Evolutionary conservation across 2,797 vertebrate genomes (phyloP).

Genomic region (Varecia variegata): DNA sequence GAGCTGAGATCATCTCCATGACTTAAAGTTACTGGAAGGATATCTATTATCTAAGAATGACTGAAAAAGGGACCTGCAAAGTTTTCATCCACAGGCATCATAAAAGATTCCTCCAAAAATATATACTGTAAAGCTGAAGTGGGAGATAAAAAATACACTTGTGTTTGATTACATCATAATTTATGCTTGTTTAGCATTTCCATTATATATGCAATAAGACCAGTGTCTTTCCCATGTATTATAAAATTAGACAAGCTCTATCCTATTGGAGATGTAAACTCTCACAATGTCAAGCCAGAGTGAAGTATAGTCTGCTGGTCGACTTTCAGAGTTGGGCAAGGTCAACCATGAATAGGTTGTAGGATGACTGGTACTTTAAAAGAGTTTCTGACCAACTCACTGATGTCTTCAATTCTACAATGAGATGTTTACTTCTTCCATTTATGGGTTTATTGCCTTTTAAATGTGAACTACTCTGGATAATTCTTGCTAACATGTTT

Average conservation of each 20-base stretch:
- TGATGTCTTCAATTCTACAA: neutral
- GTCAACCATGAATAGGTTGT: neutral
- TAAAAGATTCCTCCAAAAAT: neutral
- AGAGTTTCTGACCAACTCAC: neutral
- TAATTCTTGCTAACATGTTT: neutral
- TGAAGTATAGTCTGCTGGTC: neutral
- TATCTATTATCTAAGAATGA: neutral
- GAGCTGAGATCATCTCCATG: neutral
- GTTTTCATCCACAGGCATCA: neutral
- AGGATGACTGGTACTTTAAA: neutral
- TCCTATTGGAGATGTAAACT: neutral
- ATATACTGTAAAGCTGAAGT: neutral
- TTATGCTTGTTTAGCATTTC: neutral
- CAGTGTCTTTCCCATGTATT: neutral
- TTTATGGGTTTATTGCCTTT: conserved; percentile 19
- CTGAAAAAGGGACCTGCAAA: neutral
- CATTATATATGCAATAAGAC: neutral
- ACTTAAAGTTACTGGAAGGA: neutral
- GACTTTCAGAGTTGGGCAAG: neutral
- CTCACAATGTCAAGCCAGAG: neutral
- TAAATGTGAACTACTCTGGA: neutral
- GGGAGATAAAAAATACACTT: neutral
- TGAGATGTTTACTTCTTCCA: neutral
- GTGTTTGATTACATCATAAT: neutral
- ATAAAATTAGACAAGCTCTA: neutral